Evolutionary conservation across 2,888 invertebrate genomes (phyloP), one percentile per base, ranked within the genome.

Genomic region (Cynaeus angustus): DNA sequence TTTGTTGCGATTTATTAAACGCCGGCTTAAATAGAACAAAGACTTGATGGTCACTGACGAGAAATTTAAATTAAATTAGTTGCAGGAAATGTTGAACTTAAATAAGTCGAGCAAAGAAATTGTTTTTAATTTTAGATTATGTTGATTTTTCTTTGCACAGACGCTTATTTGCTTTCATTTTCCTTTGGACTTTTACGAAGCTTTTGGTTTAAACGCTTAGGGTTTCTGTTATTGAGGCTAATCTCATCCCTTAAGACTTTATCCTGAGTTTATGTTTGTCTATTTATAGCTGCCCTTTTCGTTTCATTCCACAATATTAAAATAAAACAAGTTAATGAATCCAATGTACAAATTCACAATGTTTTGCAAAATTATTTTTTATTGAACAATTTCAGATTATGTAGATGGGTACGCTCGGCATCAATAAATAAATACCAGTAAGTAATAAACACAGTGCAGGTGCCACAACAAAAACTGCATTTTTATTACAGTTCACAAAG

Each of bases 11-110:
- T 56, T 41, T 33, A 41, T 56, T 21, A 50, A 50, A 50, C 21
- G 48, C 28, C 3, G 28, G 26, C 16, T 41, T 33, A 12, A 53
- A 53, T 53, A 43, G 41, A 56, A 56, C 41, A 56, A 56, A 56
- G 55, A 14, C 33, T 55, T 55, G 37, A 55, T 55, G 37, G 52
- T 38, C 55, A 55, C 33, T 38, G 16, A 9, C n/a, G 10, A 12
- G 37, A 46, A 46, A 46, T 50, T 50, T 26, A 28, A 50, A 50
- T 50, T 26, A 28, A 50, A 50, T 50, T 50, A 28, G 48, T 50
- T 10, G 10, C 12, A 41, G 41, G 41, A 41, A 41, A 41, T 12
- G 41, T 12, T 13, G 3, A 6, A 13, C 6, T 10, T 12, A 13
- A 13, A 41, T 41, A 12, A 41, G 3, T 41, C 41, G 12, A 1